Base-by-base conservation (phyloP, 2,797 vertebrate species). In the Lacerta viridis region DNA sequence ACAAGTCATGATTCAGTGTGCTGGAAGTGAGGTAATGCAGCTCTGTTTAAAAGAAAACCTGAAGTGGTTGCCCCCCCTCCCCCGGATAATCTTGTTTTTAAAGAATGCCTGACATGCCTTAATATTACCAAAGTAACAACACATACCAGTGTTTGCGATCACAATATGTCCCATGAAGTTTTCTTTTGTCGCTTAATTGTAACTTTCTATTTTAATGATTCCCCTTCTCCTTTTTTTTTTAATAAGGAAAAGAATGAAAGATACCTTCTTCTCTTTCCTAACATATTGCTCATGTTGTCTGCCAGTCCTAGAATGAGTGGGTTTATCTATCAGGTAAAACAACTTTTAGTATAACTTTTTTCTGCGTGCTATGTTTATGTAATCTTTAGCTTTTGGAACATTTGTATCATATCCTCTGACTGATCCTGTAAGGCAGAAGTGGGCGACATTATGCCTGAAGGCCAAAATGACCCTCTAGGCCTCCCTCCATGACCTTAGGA, bases 301-400 rank as follows among this genome's bases (percentile, higher is more conserved):
- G 98, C 99, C 91, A 99, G 99, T 93, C 98, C 99, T 66, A 98
- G 99, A 94, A 99, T 99, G 99, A 99, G 99, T 86, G 98, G 98
- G 36, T 99, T 99, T 96, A 99, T 99, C 92, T 99, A 99, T 96
- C 99, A 99, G 98, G 99, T 99, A 94, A 96, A 76, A 80, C 75
- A 85, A 85, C n/a, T 46, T 86, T 86, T 55, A 82, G n/a, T 55
- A 43, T 13, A 71, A 39, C 72, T 69, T 85, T 84, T 41, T 41
- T 85, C 29, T 85, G 10, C n/a, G 29, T 80, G 25, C 15, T 20
- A 20, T 64, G 29, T 77, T 79, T 64, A 27, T 41, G 27, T 80
- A 76, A 29, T 64, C 69, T 74, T 72, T n/a, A 74, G 23, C 8
- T 74, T 3, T 89, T 74, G 41, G 11, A 29, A 33, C 39, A 61